These are phyloP conservation scores for Potorous gilbertii DNA, from an alignment of 2,797 vertebrate species.

Conservation along the genomic window DNA sequence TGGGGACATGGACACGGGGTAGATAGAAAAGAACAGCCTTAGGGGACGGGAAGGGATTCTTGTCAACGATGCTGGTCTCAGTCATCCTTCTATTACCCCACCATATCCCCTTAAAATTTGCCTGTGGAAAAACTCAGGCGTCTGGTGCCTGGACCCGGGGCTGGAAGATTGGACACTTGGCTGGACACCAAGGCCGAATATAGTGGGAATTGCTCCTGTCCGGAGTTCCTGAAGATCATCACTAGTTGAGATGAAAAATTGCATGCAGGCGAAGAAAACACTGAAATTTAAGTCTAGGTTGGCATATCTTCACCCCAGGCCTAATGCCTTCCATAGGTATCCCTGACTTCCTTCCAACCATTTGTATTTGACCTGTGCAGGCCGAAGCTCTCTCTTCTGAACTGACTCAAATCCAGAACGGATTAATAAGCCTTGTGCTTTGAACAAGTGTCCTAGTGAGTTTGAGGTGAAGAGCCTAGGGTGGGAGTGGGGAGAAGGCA, in stretches of 20 bases:
- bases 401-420: not conserved
- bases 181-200: not conserved
- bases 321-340: not conserved
- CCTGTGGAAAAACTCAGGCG: not conserved
- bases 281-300: not conserved
- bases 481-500: not conserved
- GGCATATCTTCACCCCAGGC: not conserved
- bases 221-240: not conserved
- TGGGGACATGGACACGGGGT: not conserved
- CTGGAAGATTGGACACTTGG: not conserved
- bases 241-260: not conserved
- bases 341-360: not conserved
- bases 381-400: not conserved
- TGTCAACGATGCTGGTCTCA: not conserved
- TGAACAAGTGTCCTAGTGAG: not conserved
- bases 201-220: not conserved
- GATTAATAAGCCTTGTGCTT: not conserved
- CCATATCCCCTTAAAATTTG: not conserved
- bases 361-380: not conserved
- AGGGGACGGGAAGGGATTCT: not conserved
- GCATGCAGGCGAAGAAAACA: not conserved
- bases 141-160: not conserved
- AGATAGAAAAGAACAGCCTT: not conserved
- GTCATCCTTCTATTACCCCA: not conserved
- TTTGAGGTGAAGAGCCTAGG: not conserved